These are phyloP conservation scores for Sylvia borin DNA, from an alignment of 2,797 vertebrate genomes.

Conservation along the genomic window DNA sequence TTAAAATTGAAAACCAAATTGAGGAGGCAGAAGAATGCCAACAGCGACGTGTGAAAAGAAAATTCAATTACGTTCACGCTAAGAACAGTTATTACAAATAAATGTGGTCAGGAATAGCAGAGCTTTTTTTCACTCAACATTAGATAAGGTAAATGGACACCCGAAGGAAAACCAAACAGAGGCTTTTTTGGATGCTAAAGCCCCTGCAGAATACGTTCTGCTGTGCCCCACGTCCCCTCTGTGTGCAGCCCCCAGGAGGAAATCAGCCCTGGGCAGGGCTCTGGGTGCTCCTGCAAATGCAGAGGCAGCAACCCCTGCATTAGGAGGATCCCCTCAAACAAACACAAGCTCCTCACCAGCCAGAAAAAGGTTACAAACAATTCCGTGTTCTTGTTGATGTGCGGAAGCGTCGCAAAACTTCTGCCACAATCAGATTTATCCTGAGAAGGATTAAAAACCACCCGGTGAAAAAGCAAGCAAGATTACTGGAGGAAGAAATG, in stretches of 20 bases:
- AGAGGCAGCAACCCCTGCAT: not conserved
- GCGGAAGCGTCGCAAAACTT: not conserved
- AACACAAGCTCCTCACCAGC: not conserved
- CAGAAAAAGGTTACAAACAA: not conserved
- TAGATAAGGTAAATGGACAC: slow-evolving; percentile 25
- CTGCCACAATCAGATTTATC: not conserved
- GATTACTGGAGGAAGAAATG: not conserved
- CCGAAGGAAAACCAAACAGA: not conserved
- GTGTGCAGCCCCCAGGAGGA: not conserved
- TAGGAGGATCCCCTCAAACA: not conserved
- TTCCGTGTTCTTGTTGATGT: not conserved
- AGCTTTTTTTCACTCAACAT: slow-evolving; percentile 9
- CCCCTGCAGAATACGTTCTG: not conserved
- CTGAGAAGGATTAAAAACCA: not conserved
- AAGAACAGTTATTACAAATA: not conserved
- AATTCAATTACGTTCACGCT: not conserved
- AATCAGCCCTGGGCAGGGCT: not conserved
- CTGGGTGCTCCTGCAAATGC: fast-evolving
- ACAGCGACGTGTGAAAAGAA: not conserved
- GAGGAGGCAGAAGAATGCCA: not conserved
- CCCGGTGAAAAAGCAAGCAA: not conserved
- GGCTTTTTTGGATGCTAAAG: slow-evolving; percentile 14
- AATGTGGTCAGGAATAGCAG: not conserved
- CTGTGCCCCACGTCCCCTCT: not conserved
- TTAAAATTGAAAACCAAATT: not conserved